A percentile compares a stretch with the other conserved stretches of the same genome.
These are phyloP conservation scores for Microctenopoma lineatum DNA, from an alignment of 2,797 vertebrate genomes.

Conservation along the genomic window DNA sequence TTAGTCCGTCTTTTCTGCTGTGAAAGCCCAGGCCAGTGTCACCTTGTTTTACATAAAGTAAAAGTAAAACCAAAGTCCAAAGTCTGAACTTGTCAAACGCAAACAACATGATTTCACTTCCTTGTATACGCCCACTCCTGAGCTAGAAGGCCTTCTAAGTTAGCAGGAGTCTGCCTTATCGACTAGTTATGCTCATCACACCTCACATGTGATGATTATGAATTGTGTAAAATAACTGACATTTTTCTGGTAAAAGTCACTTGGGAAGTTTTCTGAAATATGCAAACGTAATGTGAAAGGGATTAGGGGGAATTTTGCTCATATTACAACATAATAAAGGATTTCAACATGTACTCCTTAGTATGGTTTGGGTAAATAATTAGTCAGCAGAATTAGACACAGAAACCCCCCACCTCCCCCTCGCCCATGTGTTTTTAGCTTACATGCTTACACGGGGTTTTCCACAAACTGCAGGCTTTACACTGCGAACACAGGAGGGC, in stretches of 20 bases:
- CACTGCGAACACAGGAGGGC: constrained; percentile 44
- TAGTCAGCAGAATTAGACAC: not conserved
- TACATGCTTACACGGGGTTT: no score
- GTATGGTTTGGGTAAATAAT: not conserved
- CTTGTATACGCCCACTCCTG: constrained; percentile 13
- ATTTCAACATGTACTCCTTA: not conserved
- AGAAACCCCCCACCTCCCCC: not conserved
- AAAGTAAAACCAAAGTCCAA: constrained; percentile 64
- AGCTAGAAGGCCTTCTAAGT: constrained; percentile 5
- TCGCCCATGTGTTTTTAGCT: no score
- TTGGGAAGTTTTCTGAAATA: not conserved
- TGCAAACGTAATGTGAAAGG: constrained; percentile 5
- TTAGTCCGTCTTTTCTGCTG: not conserved
- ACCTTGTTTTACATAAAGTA: constrained; percentile 16
- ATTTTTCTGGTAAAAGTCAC: not conserved
- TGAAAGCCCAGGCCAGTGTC: not conserved
- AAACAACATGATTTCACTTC: constrained; percentile 44
- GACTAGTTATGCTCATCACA: not conserved
- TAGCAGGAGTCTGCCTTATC: not conserved
- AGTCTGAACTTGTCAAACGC: constrained; percentile 9
- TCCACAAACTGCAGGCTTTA: not conserved
- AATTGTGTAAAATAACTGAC: not conserved
- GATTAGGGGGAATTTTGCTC: not conserved
- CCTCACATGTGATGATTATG: not conserved
- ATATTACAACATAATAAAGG: not conserved